A percentile compares a stretch with the other conserved stretches of the same genome.
Evolutionary conservation across 1,140 invertebrate species (phyloP).

Genomic region (Bombyx mandarina): DNA sequence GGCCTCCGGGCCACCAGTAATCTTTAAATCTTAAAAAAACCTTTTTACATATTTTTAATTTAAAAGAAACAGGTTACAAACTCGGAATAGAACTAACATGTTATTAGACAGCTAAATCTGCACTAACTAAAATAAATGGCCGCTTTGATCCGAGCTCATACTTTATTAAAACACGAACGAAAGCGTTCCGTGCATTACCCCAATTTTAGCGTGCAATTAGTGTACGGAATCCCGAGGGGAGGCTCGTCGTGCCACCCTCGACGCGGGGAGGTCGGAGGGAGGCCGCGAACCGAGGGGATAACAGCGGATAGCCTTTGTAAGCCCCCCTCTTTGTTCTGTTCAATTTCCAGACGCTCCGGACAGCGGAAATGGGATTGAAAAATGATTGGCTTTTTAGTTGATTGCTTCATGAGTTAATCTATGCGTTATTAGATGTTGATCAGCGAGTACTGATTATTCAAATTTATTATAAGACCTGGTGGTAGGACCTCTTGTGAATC

Average conservation of each 20-base stretch:
- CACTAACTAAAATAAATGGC: conserved; percentile 62
- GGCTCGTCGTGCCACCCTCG: conserved; percentile 23
- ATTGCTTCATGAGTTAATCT: conserved; percentile 27
- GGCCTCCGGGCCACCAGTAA: too few species aligned
- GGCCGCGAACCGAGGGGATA: conserved; percentile 13
- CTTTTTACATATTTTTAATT: too few species aligned
- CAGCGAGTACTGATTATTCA: too few species aligned
- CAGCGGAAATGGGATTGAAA: conserved; percentile 65
- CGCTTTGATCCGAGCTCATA: conserved; percentile 49
- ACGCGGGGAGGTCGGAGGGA: conserved; percentile 8
- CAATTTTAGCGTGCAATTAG: conserved; percentile 65
- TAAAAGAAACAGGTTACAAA: too few species aligned
- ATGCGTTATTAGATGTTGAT: too few species aligned
- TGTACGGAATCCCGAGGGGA: conserved; percentile 49
- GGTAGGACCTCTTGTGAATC: too few species aligned
- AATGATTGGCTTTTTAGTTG: conserved; percentile 65
- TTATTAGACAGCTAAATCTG: conserved; percentile 28
- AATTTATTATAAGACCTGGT: too few species aligned
- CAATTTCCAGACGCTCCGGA: conserved; percentile 41
- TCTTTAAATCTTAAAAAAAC: too few species aligned
- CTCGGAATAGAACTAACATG: conserved; percentile 1
- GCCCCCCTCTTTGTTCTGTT: conserved; percentile 50
- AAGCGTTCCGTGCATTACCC: conserved; percentile 60
- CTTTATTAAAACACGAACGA: conserved; percentile 60
- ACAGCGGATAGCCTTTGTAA: conserved; percentile 36